Evolutionary conservation across 1,140 invertebrate genomes (phyloP), one percentile per base, ranked within the genome.

Genomic region (Drosophila sturtevanti): DNA sequence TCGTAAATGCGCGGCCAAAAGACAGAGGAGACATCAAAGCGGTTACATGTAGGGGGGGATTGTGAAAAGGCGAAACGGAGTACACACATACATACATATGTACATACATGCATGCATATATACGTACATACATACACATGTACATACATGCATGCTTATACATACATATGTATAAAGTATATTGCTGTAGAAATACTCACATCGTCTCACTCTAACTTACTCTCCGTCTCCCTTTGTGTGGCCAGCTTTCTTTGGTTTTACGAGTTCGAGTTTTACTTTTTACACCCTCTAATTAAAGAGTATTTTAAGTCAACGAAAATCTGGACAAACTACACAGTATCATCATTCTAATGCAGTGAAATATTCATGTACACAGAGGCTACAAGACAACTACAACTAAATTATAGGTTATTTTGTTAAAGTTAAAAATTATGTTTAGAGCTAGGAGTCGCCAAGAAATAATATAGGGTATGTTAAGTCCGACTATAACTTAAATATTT

Each of bases 1-100:
- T 65, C 56, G 52, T 72, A 81, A 68, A 73, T 48, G 41, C 18
- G 61, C 56, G 79, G 67, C 18, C 63, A 48, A 66, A 82, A 7
- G 22, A 52, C 38, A 62, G 60, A 58, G 35, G 58, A 79, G 51
- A 82, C 64, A 72, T 64, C 56, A 64, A 54, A 59, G 38, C 51
- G 62, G 34, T 22, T 18, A 14, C 35, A 44, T 27, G 21, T 48
- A 24, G 24, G 44, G 21, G 56, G 38, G 24, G 16, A 55, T 27
- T 55, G 52, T 12, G 52, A 9, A 56, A 35, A 6, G 27, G 14
- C 21, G 11, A 52, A 64, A 16, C 14, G 31, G 16, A 48, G 41
- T 14, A 21, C 9, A 21, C 16, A 18, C 1, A 9, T 48, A 12
- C 0, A 35, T 12, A 35, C 34, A 35, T 35, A 35, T 35, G 18